Evolutionary conservation across 2,888 invertebrate genomes (phyloP), one percentile per base, ranked within the genome.

Genomic region (Orthonevra nobilis): DNA sequence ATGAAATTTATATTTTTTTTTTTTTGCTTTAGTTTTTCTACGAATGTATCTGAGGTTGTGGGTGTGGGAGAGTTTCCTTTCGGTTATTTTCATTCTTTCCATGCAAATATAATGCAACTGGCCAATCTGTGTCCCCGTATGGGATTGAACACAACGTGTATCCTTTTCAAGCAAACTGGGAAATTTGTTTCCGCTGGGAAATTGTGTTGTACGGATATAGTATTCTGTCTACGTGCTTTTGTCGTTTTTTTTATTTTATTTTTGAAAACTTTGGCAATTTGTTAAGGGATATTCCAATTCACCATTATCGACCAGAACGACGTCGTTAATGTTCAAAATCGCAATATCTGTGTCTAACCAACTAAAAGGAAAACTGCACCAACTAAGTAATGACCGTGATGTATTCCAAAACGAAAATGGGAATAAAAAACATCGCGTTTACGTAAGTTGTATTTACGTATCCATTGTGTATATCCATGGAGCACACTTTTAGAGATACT

Each of bases 61-160:
- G n/a, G 14, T 44, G 56, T 56, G 32, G n/a, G 38, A 50, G 36
- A 36, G 14, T 61, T 23, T 32, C 23, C 26, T 32, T 28, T 42
- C 26, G 17, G 15, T 56, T 52, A 44, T 48, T 19, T 66, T 36
- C 20, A 23, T 4, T 15, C 17, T 14, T 54, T 52, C 20, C 17
- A 70, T 70, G 56, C 50, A 69, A 63, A 77, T 64, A 58, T 64
- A 64, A 64, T 64, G 34, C 70, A 64, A 44, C 64, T 38, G 44
- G 50, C 42, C 63, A 69, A 69, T 63, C 36, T 69, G 15, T 54
- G 9, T 19, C 14, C 6, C 14, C 19, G 17, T 54, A 23, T 23
- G 23, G 23, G 23, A 23, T 64, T n/a, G 14, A 12, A 15, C 17
- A 36, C 64, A 64, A 42, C 46, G 40, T 61, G 46, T 75, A 70